Evolutionary conservation across 2,888 invertebrate genomes (phyloP).

Genomic region (Xestoiulus laeticollis): DNA sequence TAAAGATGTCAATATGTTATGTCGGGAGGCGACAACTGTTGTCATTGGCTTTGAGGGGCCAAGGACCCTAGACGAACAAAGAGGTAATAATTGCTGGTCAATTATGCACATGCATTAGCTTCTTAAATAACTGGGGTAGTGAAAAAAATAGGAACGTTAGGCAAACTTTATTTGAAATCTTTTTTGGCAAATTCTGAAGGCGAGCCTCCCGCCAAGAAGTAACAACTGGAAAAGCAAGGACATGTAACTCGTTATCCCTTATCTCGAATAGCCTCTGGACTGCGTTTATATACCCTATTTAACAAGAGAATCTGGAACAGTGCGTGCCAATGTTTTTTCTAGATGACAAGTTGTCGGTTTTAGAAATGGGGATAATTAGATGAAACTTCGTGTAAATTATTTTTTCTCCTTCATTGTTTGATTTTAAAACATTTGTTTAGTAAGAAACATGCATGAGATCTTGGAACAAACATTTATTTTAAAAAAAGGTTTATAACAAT

Average conservation of each 20-base stretch:
- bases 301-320: background rate
- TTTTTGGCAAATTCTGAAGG: background rate
- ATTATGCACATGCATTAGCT: background rate
- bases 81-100: background rate
- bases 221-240: background rate
- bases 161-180: background rate
- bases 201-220: background rate
- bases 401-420: background rate
- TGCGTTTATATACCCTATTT: background rate
- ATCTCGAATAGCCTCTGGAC: slow-evolving; percentile 13
- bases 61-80: background rate
- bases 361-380: slow-evolving; percentile 17
- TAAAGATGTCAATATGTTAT: background rate
- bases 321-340: background rate
- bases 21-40: background rate
- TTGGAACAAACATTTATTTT: too few relatives aligned
- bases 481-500: too few relatives aligned
- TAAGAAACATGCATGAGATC: too few relatives aligned
- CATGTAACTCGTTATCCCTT: background rate
- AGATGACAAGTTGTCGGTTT: slow-evolving; percentile 6
- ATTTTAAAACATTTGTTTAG: background rate
- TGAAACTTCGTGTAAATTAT: background rate
- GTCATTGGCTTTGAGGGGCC: background rate
- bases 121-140: background rate
- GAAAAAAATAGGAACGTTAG: background rate